phyloP scores from a whole-genome alignment of 2,113 vertebrate species.

The Telmatochromis bifrenatus region DNA sequence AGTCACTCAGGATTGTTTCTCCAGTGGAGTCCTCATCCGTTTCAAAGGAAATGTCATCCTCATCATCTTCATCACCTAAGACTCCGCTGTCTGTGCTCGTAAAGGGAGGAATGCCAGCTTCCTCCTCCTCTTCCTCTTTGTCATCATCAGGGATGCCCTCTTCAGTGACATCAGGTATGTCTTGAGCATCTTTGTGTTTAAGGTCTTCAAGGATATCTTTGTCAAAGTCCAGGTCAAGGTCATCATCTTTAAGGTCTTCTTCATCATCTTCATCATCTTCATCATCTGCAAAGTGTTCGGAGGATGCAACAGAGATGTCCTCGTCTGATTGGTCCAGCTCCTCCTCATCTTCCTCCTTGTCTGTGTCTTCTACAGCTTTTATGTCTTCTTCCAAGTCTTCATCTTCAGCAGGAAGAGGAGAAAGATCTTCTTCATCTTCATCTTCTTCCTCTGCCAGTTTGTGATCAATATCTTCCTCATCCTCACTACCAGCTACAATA shows the following conservation, averaged over 20 bases:
- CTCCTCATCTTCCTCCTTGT: background rate
- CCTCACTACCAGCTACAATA: background rate
- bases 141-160: background rate
- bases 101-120: background rate
- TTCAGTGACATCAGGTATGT: background rate
- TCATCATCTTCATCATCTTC: constrained; percentile 61
- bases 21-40: constrained; percentile 12
- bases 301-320: constrained; percentile 43
- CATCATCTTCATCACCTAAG: constrained; percentile 37
- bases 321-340: constrained; percentile 30
- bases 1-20: background rate
- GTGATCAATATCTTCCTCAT: constrained; percentile 13
- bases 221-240: background rate
- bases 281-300: constrained; percentile 57
- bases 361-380: background rate
- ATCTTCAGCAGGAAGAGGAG: background rate
- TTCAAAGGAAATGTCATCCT: background rate
- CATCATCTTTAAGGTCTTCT: constrained; percentile 5
- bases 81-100: constrained; percentile 45
- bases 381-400: background rate
- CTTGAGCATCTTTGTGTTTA: background rate
- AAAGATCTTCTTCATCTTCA: background rate
- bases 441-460: constrained; percentile 2
- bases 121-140: background rate
- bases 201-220: background rate